Conservation (phyloP, 2,113 vertebrate genomes). For the Pitta sordida region DNA sequence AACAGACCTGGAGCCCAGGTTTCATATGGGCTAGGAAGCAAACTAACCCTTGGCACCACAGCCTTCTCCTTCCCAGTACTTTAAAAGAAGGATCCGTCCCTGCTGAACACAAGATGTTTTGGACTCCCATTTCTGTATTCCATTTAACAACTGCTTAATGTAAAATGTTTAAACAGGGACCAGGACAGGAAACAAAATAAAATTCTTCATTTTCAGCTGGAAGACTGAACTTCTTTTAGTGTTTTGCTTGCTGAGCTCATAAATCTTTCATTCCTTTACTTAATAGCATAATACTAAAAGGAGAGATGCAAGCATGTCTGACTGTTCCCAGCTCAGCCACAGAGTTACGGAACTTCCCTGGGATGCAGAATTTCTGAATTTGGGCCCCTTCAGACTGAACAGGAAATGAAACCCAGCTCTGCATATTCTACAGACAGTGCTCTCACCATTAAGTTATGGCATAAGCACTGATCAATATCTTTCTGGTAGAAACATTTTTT, state of each 20-base stretch:
- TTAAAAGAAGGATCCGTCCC: not conserved
- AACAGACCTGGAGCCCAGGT: not conserved
- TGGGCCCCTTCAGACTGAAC: conserved; percentile 15
- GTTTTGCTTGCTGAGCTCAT: conserved; percentile 29
- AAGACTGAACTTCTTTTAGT: not conserved
- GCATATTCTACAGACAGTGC: not conserved
- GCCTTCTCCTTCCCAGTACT: not conserved
- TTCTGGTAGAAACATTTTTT: not conserved
- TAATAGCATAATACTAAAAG: not conserved
- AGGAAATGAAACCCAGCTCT: conserved; percentile 23
- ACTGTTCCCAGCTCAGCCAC: not conserved
- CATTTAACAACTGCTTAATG: not conserved
- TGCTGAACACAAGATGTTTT: not conserved
- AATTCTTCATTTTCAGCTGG: conserved; percentile 33
- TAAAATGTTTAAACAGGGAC: conserved; percentile 31
- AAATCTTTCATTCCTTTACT: conserved; percentile 23
- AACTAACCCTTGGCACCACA: not conserved
- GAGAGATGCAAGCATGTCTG: not conserved
- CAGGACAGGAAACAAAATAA: conserved; percentile 37
- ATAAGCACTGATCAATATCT: not conserved
- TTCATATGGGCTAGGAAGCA: not conserved
- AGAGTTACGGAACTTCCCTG: not conserved
- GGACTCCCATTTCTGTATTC: not conserved
- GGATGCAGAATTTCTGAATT: conserved; percentile 1
- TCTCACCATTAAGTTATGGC: not conserved